These are phyloP conservation scores for Leucoraja erinaceus DNA, from an alignment of 2,113 vertebrate genomes.

Conservation along the genomic window DNA sequence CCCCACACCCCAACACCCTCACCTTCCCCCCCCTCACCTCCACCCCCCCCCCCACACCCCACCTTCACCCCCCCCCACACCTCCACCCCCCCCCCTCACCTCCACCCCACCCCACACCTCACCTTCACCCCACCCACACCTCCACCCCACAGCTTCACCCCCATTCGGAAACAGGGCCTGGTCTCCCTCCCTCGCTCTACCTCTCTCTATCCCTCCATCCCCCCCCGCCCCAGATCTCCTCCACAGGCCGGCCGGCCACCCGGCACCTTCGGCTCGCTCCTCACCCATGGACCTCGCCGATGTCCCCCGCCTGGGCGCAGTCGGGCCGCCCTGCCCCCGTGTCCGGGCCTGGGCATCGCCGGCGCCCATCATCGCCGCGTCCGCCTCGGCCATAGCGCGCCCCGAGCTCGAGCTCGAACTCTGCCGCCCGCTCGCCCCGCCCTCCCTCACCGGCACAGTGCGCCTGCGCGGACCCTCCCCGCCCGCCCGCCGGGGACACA, in stretches of 20 bases:
- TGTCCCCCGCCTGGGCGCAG: not conserved
- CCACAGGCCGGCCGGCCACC: not conserved
- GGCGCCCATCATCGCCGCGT: not conserved
- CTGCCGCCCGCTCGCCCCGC: not conserved
- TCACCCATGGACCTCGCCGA: not conserved
- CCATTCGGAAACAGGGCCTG: no score
- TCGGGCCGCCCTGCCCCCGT: not conserved
- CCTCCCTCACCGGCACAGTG: not conserved
- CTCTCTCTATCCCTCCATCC: no score
- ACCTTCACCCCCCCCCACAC: no score
- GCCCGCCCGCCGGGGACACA: no score
- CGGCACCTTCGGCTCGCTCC: not conserved
- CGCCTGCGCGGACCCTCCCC: not conserved
- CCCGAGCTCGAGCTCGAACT: not conserved
- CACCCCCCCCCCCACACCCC: no score
- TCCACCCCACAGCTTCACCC: no score
- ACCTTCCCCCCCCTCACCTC: no score
- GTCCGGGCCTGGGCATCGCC: not conserved
- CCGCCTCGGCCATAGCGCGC: not conserved
- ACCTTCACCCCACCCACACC: no score
- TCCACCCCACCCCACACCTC: no score
- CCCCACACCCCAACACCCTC: no score
- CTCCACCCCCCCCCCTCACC: no score
- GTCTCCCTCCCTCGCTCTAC: no score
- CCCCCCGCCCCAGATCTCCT: not conserved